Conservation (phyloP, 2,113 vertebrate genomes). For the Podilymbus podiceps region DNA sequence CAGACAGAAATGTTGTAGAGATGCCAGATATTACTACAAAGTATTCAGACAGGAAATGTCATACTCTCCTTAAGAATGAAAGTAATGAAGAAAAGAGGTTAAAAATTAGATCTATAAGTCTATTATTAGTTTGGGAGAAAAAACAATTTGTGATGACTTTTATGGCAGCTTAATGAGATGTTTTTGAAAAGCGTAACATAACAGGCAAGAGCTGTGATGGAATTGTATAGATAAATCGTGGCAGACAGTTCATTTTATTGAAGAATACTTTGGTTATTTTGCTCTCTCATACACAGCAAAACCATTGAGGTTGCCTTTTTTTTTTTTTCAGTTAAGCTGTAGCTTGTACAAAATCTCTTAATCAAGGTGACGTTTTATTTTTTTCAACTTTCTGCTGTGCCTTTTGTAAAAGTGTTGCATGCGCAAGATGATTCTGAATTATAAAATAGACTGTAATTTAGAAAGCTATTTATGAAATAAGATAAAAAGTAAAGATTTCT, state of each 20-base stretch:
- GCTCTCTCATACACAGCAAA: neutral
- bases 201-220: slow-evolving; percentile 22
- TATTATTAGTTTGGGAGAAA: slow-evolving; percentile 52
- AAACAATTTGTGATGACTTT: slow-evolving; percentile 45
- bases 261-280: slow-evolving; percentile 34
- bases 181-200: slow-evolving; percentile 22
- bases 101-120: slow-evolving; percentile 49
- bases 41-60: slow-evolving; percentile 46
- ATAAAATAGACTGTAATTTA: neutral
- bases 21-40: slow-evolving; percentile 29
- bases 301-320: neutral
- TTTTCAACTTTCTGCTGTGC: neutral
- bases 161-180: slow-evolving; percentile 45
- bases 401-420: neutral
- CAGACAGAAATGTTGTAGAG: neutral
- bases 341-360: neutral
- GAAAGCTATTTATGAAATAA: neutral
- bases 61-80: slow-evolving; percentile 48
- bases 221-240: slow-evolving; percentile 54
- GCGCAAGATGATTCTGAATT: neutral
- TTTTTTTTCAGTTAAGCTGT: neutral
- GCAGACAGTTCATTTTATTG: slow-evolving; percentile 46
- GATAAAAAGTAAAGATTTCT: neutral
- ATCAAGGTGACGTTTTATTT: neutral
- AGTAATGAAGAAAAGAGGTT: slow-evolving; percentile 49